Conservation (phyloP, 2,797 vertebrate genomes). For the Capromys pilorides region DNA sequence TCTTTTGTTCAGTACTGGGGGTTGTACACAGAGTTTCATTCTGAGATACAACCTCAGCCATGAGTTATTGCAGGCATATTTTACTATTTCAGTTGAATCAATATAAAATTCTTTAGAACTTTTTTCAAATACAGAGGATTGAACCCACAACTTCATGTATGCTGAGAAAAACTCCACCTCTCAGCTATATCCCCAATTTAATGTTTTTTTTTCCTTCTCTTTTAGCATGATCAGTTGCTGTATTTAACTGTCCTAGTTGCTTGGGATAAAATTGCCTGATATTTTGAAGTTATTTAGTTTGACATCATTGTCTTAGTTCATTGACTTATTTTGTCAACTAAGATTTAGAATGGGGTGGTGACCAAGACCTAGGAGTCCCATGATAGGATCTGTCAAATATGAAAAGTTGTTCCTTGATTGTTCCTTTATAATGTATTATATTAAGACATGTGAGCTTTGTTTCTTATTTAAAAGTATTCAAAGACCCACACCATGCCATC, state of each 20-base stretch:
- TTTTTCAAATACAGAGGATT: neutral
- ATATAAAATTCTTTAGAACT: neutral
- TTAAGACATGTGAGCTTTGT: neutral
- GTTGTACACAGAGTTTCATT: neutral
- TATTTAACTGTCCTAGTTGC: neutral
- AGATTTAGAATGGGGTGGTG: neutral
- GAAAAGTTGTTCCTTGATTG: neutral
- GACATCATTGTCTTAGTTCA: neutral
- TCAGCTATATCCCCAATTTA: neutral
- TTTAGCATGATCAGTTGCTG: neutral
- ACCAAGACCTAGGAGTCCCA: neutral
- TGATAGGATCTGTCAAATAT: neutral
- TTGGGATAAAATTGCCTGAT: neutral
- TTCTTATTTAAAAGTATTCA: neutral
- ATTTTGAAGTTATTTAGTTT: slow-evolving; percentile 20
- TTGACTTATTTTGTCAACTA: neutral
- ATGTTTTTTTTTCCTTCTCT: neutral
- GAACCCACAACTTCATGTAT: neutral
- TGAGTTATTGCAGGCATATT: neutral
- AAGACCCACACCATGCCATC: neutral
- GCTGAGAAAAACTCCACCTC: neutral
- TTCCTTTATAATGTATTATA: neutral
- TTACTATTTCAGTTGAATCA: neutral
- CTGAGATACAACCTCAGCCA: neutral
- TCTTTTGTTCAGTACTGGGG: neutral